A percentile compares a stretch with the other conserved stretches of the same genome.
Conservation (phyloP, 2,113 vertebrate species). For the Heterotis niloticus region DNA sequence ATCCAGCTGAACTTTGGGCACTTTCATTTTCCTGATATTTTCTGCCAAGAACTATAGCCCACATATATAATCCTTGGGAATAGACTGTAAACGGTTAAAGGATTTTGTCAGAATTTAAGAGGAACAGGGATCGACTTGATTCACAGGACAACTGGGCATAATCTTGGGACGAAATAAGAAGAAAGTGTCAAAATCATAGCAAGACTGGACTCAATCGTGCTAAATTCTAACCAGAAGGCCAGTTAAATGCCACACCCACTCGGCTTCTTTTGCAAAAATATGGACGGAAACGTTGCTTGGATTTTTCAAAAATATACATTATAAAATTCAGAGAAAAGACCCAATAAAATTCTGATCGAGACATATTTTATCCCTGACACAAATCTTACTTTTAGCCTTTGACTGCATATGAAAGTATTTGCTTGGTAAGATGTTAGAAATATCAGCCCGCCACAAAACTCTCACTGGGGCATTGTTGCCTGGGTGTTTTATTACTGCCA, state of each 20-base stretch:
- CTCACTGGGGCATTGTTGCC: constrained; percentile 32
- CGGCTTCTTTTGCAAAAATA: too few relatives aligned
- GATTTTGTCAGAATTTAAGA: too few relatives aligned
- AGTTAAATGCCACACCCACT: too few relatives aligned
- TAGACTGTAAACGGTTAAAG: too few relatives aligned
- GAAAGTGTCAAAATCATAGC: too few relatives aligned
- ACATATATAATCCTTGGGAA: constrained; percentile 55
- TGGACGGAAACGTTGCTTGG: too few relatives aligned
- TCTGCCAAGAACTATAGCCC: constrained; percentile 36
- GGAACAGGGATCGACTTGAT: too few relatives aligned
- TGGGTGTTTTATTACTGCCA: constrained; percentile 52
- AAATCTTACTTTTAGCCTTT: constrained; percentile 56
- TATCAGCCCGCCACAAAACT: constrained; percentile 53
- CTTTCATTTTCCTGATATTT: constrained; percentile 54
- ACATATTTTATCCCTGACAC: constrained; percentile 32
- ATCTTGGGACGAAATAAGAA: background rate
- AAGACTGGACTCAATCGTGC: too few relatives aligned
- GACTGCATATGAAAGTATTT: constrained; percentile 31
- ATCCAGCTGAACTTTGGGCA: constrained; percentile 49
- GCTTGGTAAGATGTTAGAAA: constrained; percentile 49
- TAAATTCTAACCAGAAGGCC: too few relatives aligned
- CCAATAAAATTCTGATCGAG: too few relatives aligned
- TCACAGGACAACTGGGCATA: constrained; percentile 36
- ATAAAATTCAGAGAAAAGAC: background rate
- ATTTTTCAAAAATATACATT: too few relatives aligned